Evolutionary conservation across 2,888 invertebrate genomes (phyloP).

Genomic region (Chrysina gloriosa): DNA sequence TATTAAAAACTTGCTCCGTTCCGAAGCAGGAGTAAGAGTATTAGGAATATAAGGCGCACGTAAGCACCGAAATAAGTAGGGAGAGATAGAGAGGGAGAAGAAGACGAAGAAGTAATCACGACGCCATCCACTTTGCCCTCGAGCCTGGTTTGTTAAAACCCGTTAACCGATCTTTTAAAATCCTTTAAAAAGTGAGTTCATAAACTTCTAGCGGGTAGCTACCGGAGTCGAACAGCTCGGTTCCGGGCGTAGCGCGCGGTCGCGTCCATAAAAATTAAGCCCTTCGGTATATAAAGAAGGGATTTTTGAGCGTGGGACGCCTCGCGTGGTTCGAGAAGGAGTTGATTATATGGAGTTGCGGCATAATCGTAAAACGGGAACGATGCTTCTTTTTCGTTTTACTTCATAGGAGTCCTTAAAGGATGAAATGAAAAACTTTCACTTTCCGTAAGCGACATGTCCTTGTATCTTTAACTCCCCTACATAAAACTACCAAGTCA

Average conservation of each 20-base stretch:
- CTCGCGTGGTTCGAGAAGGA: constrained; percentile 35
- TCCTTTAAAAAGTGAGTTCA: constrained; percentile 65
- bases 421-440: neutral
- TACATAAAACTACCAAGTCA: too few relatives aligned
- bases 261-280: constrained; percentile 62
- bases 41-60: neutral
- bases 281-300: constrained; percentile 57
- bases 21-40: constrained; percentile 2
- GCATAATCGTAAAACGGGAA: constrained; percentile 60
- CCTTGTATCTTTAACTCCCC: too few relatives aligned
- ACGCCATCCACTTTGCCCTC: constrained; percentile 29
- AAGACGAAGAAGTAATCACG: constrained; percentile 33
- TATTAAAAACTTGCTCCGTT: constrained; percentile 32
- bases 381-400: neutral
- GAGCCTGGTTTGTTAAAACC: constrained; percentile 62
- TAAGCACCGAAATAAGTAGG: neutral
- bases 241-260: constrained; percentile 45
- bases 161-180: constrained; percentile 65
- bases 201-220: constrained; percentile 53
- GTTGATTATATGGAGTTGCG: constrained; percentile 57
- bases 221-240: constrained; percentile 12
- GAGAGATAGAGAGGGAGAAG: neutral
- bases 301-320: constrained; percentile 25
- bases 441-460: neutral
- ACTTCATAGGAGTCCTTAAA: neutral